These are phyloP conservation scores for Nesoenas mayeri DNA, from an alignment of 2,113 vertebrate genomes.

Conservation along the genomic window DNA sequence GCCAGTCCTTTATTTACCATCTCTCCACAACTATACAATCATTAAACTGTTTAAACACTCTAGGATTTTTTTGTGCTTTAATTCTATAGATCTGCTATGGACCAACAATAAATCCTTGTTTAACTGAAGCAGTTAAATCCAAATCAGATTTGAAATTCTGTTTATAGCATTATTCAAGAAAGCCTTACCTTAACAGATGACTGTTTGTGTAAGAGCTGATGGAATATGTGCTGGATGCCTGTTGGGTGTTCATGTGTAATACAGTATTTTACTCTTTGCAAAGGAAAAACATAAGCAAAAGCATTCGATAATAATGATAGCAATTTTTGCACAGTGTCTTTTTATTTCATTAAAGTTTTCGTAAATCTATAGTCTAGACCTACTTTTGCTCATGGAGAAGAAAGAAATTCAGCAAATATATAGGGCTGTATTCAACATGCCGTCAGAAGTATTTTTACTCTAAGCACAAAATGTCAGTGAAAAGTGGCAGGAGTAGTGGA, in stretches of 20 bases:
- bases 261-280: neutral
- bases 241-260: neutral
- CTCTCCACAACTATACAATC: neutral
- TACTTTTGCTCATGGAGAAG: neutral
- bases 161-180: neutral
- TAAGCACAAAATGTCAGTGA: neutral
- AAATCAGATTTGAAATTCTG: neutral
- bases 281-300: neutral
- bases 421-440: neutral
- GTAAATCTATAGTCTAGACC: neutral
- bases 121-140: neutral
- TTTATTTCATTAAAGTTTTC: neutral
- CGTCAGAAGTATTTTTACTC: neutral
- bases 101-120: neutral
- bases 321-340: neutral
- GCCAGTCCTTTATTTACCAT: neutral
- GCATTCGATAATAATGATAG: neutral
- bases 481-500: neutral
- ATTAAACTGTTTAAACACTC: neutral
- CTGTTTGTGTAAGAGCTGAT: neutral
- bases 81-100: neutral
- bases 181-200: neutral
- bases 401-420: neutral
- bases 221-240: neutral
- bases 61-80: neutral